Evolutionary conservation across 2,113 vertebrate genomes (phyloP).

Genomic region (Chionomys nivalis): DNA sequence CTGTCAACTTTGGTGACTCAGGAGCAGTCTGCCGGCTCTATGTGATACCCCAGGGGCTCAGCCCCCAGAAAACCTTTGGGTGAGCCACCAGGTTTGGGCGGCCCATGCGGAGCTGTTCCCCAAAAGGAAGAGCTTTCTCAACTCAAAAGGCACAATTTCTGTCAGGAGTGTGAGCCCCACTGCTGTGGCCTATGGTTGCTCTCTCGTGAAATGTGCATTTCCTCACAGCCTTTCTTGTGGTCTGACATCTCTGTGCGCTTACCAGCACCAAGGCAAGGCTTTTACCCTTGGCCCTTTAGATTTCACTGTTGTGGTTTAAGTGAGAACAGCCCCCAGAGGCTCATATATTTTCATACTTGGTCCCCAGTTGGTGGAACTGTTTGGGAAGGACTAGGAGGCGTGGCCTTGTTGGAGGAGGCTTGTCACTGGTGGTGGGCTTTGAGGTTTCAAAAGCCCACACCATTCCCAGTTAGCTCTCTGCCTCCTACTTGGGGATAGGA

Average conservation of each 20-base stretch:
- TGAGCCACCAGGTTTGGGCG: not conserved
- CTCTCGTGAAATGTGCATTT: constrained; percentile 34
- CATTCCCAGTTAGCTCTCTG: not conserved
- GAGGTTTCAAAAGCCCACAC: not conserved
- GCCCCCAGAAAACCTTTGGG: not conserved
- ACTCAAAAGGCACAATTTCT: constrained; percentile 20
- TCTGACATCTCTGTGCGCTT: constrained; percentile 61
- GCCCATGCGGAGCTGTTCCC: not conserved
- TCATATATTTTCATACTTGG: not conserved
- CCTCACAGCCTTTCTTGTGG: not conserved
- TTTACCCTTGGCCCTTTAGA: constrained; percentile 4
- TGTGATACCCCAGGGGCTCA: not conserved
- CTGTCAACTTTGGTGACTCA: constrained; percentile 39
- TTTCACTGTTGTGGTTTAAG: not conserved
- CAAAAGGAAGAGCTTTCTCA: not conserved
- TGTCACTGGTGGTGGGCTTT: not conserved
- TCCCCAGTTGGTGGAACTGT: not conserved
- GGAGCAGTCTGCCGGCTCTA: not conserved
- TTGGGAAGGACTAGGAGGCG: not conserved
- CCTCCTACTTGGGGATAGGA: not conserved
- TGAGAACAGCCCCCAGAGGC: not conserved
- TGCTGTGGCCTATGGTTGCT: constrained; percentile 46
- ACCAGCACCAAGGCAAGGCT: constrained; percentile 30
- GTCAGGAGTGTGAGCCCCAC: constrained; percentile 48
- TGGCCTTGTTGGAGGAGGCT: not conserved